Base-by-base conservation (phyloP, 2,113 vertebrate genomes). In the Mirounga angustirostris region DNA sequence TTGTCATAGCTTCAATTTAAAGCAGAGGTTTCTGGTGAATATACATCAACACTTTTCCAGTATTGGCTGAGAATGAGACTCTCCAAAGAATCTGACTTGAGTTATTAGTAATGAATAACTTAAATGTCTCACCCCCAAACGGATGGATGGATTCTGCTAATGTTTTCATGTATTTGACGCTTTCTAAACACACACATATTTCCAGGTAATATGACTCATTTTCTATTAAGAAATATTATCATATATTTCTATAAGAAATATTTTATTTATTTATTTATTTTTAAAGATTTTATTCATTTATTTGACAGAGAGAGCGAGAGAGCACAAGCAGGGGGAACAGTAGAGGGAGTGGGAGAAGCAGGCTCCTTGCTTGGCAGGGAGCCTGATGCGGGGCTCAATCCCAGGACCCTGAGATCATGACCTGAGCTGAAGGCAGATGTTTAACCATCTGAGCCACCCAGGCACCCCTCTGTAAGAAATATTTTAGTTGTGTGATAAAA, bases 91-190 rank as follows among this genome's bases (percentile, higher is more conserved):
- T 97, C 96, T 22, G 21, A 98, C 83, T 91, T 97, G 98, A 98
- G 98, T 98, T 98, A 97, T 98, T 97, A 95, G 93, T 98, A 98
- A 98, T 58, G 91, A 98, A 97, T 96, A 97, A 92, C 95, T 98
- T 98, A 98, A 98, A 98, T 98, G 97, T 98, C 71, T 91, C 87
- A 97, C 82, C 78, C 82, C 71, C 82, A 97, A 96, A 97, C 97
- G 97, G 91, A 93, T 97, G 93, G 80, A 96, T 98, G 93, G 97
- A 97, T 97, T 98, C 95, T 95, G 63, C 97, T 95, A 61, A 92
- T 73, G 78, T 94, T 98, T 98, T 97, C 97, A 97, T 96, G 94
- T 96, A 98, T 94, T 97, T 83, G 63, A 18, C 65, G 21, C 16
- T 95, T 95, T 91, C 90, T 92, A 89, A 96, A 94, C 16, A 93